These are phyloP conservation scores for Cephalotes varians DNA, from an alignment of 2,888 invertebrate species.

Conservation along the genomic window DNA sequence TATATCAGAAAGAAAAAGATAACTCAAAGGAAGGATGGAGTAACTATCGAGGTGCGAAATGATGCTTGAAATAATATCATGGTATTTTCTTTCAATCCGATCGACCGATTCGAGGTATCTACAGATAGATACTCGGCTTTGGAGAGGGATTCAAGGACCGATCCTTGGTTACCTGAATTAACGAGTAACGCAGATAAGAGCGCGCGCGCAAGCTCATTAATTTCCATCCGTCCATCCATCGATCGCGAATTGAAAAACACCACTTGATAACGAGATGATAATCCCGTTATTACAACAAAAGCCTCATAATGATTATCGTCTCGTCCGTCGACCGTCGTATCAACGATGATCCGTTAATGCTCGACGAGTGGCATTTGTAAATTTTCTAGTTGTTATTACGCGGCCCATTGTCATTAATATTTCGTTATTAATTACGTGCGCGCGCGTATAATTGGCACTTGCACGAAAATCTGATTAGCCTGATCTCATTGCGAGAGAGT, in stretches of 20 bases:
- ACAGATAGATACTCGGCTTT: slow-evolving; percentile 10
- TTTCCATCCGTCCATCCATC: slow-evolving; percentile 47
- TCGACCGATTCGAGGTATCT: slow-evolving; percentile 60
- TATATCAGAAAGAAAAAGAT: not conserved
- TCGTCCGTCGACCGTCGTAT: slow-evolving; percentile 34
- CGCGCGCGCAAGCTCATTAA: slow-evolving; percentile 60
- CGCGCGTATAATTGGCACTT: slow-evolving; percentile 56
- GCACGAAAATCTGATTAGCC: slow-evolving; percentile 54
- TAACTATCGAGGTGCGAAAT: slow-evolving; percentile 36
- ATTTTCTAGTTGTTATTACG: slow-evolving; percentile 58
- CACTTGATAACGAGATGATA: slow-evolving; percentile 55
- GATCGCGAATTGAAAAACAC: slow-evolving; percentile 52
- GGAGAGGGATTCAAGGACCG: slow-evolving; percentile 34
- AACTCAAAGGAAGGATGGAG: not conserved
- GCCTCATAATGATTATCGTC: slow-evolving; percentile 52
- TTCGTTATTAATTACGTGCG: slow-evolving; percentile 66
- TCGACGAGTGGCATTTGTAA: slow-evolving; percentile 51
- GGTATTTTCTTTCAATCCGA: slow-evolving; percentile 84
- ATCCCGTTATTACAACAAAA: slow-evolving; percentile 54
- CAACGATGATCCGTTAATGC: slow-evolving; percentile 64
- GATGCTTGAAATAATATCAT: slow-evolving; percentile 81
- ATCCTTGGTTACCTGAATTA: slow-evolving; percentile 55
- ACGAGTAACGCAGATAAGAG: slow-evolving; percentile 49
- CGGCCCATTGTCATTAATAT: slow-evolving; percentile 61
- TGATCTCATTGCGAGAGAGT: slow-evolving; percentile 46